phyloP scores from a whole-genome alignment of 2,113 vertebrate species.

The Etheostoma spectabile region DNA sequence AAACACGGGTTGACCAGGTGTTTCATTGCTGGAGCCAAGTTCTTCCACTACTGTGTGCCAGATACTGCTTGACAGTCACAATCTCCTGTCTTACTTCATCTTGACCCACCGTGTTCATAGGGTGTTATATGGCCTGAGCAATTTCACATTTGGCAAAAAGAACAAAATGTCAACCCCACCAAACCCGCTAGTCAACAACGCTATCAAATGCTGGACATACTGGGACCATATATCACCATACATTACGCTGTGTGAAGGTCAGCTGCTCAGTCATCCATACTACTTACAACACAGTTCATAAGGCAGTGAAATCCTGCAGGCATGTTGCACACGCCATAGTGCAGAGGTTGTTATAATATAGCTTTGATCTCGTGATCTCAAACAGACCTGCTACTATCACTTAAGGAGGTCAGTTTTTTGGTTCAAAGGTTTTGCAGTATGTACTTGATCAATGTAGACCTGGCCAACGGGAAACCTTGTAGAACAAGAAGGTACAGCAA shows the following conservation, averaged over 20 bases:
- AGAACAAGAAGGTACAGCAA: neutral
- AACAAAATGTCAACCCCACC: neutral
- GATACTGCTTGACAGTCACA: neutral
- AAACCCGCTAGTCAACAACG: neutral
- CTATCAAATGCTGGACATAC: neutral
- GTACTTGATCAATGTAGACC: neutral
- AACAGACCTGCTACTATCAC: neutral
- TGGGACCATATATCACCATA: conserved; percentile 17
- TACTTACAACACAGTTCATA: neutral
- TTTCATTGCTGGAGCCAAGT: neutral
- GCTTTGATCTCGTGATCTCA: neutral
- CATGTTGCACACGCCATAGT: neutral
- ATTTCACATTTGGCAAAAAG: neutral
- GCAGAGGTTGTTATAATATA: neutral
- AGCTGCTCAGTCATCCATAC: conserved; percentile 1
- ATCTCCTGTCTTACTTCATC: neutral
- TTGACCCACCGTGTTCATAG: neutral
- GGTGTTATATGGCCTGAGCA: neutral
- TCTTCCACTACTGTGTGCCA: neutral
- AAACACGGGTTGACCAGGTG: neutral
- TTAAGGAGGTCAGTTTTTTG: neutral
- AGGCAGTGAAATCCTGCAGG: neutral
- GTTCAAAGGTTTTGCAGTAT: neutral
- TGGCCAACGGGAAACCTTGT: neutral
- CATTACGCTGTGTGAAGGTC: conserved; percentile 24